Percentiles rank a stretch among this genome's conserved stretches.
phyloP scores from a whole-genome alignment of 2,888 invertebrate species.

The Catocala nupta region DNA sequence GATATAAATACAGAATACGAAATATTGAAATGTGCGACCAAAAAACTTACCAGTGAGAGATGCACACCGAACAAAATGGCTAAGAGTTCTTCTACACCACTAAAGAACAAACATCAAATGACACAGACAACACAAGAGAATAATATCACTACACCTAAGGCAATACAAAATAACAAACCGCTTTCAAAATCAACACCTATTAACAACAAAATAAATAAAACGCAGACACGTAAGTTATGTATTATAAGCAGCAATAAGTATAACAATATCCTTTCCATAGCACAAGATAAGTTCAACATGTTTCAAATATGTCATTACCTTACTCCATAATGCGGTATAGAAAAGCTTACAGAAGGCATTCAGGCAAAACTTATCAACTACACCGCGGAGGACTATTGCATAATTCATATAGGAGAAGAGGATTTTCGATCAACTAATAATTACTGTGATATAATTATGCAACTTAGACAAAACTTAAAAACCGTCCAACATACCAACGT shows the following conservation, averaged over 20 bases:
- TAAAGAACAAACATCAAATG: no score
- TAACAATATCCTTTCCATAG: neutral
- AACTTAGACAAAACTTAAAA: neutral
- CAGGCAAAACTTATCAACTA: neutral
- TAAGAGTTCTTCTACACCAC: no score
- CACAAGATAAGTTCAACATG: neutral
- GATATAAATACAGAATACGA: no score
- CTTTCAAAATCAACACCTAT: neutral
- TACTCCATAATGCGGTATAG: neutral
- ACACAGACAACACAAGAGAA: no score
- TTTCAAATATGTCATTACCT: slow-evolving; percentile 2
- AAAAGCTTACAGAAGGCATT: neutral
- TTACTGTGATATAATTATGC: neutral
- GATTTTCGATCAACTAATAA: neutral
- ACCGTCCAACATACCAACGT: neutral
- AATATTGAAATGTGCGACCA: no score
- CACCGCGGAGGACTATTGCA: neutral
- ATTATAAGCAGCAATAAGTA: neutral
- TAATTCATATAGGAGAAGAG: neutral
- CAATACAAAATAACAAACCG: no score
- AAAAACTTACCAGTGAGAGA: no score
- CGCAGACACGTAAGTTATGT: neutral
- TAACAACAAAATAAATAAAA: neutral
- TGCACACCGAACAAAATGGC: no score
- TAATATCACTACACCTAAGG: no score